Base-by-base conservation (phyloP, 2,888 invertebrate genomes). In the Coelinius sp. region DNA sequence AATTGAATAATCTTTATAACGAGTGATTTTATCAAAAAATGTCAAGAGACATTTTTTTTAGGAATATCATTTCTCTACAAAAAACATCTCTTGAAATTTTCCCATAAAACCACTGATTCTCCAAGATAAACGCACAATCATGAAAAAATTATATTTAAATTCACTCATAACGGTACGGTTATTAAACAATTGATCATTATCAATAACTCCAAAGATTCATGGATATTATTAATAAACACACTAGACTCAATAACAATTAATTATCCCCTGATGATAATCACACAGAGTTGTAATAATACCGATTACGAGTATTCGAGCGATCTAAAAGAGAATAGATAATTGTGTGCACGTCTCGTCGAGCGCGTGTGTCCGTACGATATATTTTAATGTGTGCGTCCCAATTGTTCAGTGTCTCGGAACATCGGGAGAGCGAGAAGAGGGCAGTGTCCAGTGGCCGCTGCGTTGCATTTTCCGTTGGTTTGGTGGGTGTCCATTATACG, bases 351-450 rank as follows among this genome's bases (percentile, higher is more conserved):
- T 69, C 72, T 66, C 70, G 46, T 72, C 4, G 44, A 53, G 46
- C 65, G 63, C 75, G 65, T 70, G 78, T 79, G 74, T 74, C 76
- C 76, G 78, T 81, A 77, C 73, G 76, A 59, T 59, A 77, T 75
- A 76, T 76, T 76, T 69, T 75, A 70, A 70, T 64, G 78, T 76
- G 71, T 22, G 71, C 82, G 85, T 82, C 82, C 85, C 82, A 84
- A 85, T 86, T 86, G 85, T 82, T 84, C 85, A 84, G 71, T 82
- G 79, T 77, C 78, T 82, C 84, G 86, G 84, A 86, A 86, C 85
- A 85, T 85, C 84, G 85, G 85, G 84, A 84, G 85, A 86, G 84
- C 67, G 63, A 62, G 63, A 62, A 67, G 67, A 52, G 62, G n/a
- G n/a, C n/a, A n/a, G n/a, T n/a, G n/a, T n/a, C n/a, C n/a, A n/a